These are phyloP conservation scores for Byasa hedistus DNA, from an alignment of 2,888 invertebrate genomes.

Conservation along the genomic window DNA sequence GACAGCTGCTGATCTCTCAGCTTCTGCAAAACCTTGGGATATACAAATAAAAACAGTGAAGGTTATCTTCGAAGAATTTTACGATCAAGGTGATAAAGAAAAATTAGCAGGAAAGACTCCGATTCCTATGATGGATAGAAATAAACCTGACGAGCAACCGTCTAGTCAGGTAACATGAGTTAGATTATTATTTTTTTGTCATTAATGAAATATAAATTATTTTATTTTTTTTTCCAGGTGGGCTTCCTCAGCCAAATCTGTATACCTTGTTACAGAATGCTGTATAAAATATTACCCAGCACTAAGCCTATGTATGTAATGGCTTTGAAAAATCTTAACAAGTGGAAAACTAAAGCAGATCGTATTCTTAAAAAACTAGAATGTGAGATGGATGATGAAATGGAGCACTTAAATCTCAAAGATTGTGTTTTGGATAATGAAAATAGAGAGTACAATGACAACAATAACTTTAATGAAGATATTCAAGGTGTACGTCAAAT, in stretches of 20 bases:
- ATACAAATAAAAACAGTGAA: slow-evolving; percentile 89
- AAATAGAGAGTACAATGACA: neutral
- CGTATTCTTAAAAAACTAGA: slow-evolving; percentile 29
- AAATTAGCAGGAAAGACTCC: slow-evolving; percentile 83
- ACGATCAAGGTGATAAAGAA: slow-evolving; percentile 88
- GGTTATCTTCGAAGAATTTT: slow-evolving; percentile 91
- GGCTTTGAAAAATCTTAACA: slow-evolving; percentile 77
- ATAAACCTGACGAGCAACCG: slow-evolving; percentile 86
- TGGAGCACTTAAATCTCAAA: slow-evolving; percentile 7
- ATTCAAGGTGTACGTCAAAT: neutral
- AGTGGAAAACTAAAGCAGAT: slow-evolving; percentile 49
- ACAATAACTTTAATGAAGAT: slow-evolving; percentile 5
- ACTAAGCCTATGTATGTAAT: slow-evolving; percentile 85
- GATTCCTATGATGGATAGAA: slow-evolving; percentile 90
- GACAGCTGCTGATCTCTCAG: slow-evolving; percentile 91
- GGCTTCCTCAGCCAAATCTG: slow-evolving; percentile 90
- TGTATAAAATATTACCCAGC: slow-evolving; percentile 84
- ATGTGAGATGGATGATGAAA: slow-evolving; percentile 5
- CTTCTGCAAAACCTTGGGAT: slow-evolving; percentile 91
- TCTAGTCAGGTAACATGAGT: slow-evolving; percentile 83
- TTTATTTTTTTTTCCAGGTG: slow-evolving; percentile 71
- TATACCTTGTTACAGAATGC: slow-evolving; percentile 87
- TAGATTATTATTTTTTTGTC: neutral
- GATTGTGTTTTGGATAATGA: slow-evolving; percentile 23
- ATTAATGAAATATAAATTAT: neutral